These are phyloP conservation scores for Chondrilla cf. caribensis DNA, from an alignment of 37 sponge, comb jelly and placozoan species.

Conservation along the genomic window DNA sequence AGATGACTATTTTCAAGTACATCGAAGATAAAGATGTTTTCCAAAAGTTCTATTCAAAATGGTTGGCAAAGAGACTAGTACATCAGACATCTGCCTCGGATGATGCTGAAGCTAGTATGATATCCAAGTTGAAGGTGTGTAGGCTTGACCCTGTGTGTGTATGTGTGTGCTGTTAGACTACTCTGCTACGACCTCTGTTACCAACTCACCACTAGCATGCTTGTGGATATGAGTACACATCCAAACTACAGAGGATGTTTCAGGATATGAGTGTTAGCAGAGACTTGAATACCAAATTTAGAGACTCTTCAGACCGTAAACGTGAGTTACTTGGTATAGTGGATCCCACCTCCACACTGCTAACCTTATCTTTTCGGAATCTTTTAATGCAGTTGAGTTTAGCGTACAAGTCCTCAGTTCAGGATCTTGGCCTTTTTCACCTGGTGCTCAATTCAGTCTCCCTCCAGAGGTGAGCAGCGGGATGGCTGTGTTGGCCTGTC, in stretches of 20 bases:
- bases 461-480: slow-evolving; percentile 71
- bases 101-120: slow-evolving; percentile 98
- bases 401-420: slow-evolving; percentile 91
- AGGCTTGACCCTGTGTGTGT: neutral
- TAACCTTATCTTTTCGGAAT: neutral
- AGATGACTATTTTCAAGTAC: slow-evolving; percentile 95
- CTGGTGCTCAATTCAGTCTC: slow-evolving; percentile 67
- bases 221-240: slow-evolving; percentile 98
- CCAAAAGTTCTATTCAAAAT: slow-evolving; percentile 97
- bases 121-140: slow-evolving; percentile 96
- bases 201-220: slow-evolving; percentile 44
- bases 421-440: slow-evolving; percentile 95
- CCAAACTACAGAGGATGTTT: slow-evolving; percentile 97
- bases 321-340: neutral
- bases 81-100: slow-evolving; percentile 94
- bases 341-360: neutral
- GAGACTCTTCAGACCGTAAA: slow-evolving; percentile 34
- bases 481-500: neutral
- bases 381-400: slow-evolving; percentile 75
- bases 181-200: neutral
- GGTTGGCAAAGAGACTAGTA: slow-evolving; percentile 95
- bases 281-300: slow-evolving; percentile 89
- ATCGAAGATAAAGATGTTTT: slow-evolving; percentile 99
- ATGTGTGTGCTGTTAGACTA: no score
- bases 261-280: slow-evolving; percentile 95